Conservation (phyloP, 2,888 invertebrate species). For the Salpingus planirostris region DNA sequence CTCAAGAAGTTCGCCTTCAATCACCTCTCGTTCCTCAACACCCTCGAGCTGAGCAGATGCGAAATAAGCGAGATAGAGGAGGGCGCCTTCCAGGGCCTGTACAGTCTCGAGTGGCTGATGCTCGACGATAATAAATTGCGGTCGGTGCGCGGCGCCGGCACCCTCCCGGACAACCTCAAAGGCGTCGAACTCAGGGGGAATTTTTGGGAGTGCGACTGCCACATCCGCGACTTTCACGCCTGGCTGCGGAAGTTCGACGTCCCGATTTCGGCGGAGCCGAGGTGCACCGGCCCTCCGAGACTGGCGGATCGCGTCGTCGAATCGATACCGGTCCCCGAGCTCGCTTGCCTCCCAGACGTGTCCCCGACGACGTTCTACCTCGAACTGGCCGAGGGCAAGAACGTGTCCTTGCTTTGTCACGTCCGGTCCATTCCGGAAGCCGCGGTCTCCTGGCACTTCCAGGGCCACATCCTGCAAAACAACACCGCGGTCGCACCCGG, state of each 20-base stretch:
- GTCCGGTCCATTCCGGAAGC: constrained; percentile 77
- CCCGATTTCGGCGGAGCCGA: constrained; percentile 69
- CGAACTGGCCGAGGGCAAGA: constrained; percentile 72
- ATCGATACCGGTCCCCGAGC: constrained; percentile 53
- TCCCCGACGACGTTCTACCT: constrained; percentile 65
- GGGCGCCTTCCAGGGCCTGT: constrained; percentile 72
- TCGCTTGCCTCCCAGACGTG: constrained; percentile 76
- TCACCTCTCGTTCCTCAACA: constrained; percentile 65
- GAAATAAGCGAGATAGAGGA: constrained; percentile 68
- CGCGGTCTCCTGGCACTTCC: constrained; percentile 73
- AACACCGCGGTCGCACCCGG: constrained; percentile 61
- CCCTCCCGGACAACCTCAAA: constrained; percentile 66
- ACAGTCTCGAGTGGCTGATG: constrained; percentile 74
- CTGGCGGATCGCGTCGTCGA: constrained; percentile 60
- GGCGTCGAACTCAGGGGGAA: constrained; percentile 74
- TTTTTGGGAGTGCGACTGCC: constrained; percentile 85
- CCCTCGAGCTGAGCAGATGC: constrained; percentile 66
- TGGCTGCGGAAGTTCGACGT: constrained; percentile 73
- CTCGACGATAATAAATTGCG: constrained; percentile 74
- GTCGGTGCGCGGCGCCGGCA: constrained; percentile 59
- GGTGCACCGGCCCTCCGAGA: constrained; percentile 63
- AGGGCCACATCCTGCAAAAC: constrained; percentile 70
- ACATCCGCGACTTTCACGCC: constrained; percentile 62
- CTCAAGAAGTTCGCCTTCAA: constrained; percentile 65
- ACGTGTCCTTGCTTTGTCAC: constrained; percentile 71